Evolutionary conservation across 1,140 invertebrate species (phyloP).

Genomic region (Brachionus calyciflorus): DNA sequence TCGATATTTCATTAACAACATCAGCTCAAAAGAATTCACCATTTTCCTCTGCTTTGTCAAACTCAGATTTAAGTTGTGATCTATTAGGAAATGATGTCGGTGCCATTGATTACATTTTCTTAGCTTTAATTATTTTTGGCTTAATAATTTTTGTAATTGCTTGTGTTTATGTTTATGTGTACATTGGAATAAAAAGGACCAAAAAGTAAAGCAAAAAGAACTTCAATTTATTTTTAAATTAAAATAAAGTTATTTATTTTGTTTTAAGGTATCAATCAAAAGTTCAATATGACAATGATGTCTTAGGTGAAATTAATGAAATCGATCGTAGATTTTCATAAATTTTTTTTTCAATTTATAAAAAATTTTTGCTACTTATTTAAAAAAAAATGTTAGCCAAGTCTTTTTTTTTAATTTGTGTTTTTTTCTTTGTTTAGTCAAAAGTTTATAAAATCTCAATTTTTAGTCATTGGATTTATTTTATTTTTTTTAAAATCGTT

Average conservation of each 20-base stretch:
- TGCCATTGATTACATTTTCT: slow-evolving; percentile 36
- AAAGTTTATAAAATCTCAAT: no score
- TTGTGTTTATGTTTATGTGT: slow-evolving; percentile 29
- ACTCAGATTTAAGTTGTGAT: slow-evolving; percentile 11
- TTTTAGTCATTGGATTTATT: no score
- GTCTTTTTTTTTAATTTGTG: no score
- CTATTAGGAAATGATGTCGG: slow-evolving; percentile 27
- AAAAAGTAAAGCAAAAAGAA: slow-evolving; percentile 44
- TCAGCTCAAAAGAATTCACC: neutral
- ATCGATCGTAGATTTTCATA: slow-evolving; percentile 14
- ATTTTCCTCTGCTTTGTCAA: neutral
- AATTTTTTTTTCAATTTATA: slow-evolving; percentile 10
- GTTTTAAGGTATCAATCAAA: neutral
- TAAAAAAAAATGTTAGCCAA: no score
- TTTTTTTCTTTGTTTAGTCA: no score
- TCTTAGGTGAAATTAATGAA: slow-evolving; percentile 4
- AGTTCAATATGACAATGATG: slow-evolving; percentile 10
- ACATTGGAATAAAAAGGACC: slow-evolving; percentile 31
- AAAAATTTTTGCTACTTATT: no score
- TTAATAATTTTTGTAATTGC: neutral
- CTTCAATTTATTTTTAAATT: neutral
- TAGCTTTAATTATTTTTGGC: slow-evolving; percentile 22
- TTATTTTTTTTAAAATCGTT: no score
- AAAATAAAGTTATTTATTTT: neutral
- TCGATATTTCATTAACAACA: neutral